Base-by-base conservation (phyloP, 2,888 invertebrate genomes). In the Himalopsyche tibetana region DNA sequence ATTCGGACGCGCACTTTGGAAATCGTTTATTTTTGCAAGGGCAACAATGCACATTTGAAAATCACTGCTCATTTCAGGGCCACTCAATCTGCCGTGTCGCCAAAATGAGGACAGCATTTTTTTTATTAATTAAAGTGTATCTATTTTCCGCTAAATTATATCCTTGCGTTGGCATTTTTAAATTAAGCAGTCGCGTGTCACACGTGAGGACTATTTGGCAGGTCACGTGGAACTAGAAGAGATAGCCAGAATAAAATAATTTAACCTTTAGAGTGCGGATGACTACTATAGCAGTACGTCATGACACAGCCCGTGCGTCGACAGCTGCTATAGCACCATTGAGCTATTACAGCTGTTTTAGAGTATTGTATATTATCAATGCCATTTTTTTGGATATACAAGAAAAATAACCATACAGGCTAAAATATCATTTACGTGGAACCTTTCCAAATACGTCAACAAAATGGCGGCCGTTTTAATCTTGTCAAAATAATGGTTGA, bases 51-150 rank as follows among this genome's bases (percentile, higher is more conserved):
- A 63, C 19, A 63, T 63, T 63, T 63, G 63, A 19, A 63, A 63
- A 63, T 19, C 63, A 5, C 19, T 63, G 63, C 8, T 63, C 63
- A 63, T 5, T 63, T 63, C 63, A 63, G 19, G 63, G 63, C 63
- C 63, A 63, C 19, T 8, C n/a, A 63, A 63, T 63, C 63, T 63
- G 63, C 63, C 63, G 63, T 63, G 63, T 63, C 63, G 63, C 28
- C 19, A 63, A 63, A 63, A 19, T 63, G 63, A 28, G 63, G 63
- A 63, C 63, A 63, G 28, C 15, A 63, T 63, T 63, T 63, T 63
- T 63, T 63, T 63, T 9, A 19, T 63, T 63, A 9, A 19, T 28
- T 63, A 63, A 63, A 63, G 19, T 63, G 11, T 63, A 63, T 19
- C 19, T 63, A 28, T 63, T 63, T 63, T 63, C 11, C n/a, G 19